Evolutionary conservation across 2,113 vertebrate species (phyloP).

Genomic region (Lepisosteus oculatus): DNA sequence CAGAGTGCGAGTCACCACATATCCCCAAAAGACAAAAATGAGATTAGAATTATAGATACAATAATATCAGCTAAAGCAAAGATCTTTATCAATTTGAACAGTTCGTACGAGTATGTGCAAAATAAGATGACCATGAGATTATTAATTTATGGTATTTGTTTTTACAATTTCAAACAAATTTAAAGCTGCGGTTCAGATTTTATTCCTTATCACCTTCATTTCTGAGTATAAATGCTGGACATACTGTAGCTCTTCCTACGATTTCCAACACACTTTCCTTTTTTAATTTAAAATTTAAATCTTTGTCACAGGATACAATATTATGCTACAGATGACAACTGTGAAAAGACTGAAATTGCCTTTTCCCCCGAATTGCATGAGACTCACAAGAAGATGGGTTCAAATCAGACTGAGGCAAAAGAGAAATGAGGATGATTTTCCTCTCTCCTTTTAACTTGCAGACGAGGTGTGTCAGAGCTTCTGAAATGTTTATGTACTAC

Average conservation of each 20-base stretch:
- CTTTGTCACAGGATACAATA: slow-evolving; percentile 49
- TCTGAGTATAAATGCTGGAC: no score
- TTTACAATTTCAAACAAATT: no score
- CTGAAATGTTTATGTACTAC: neutral
- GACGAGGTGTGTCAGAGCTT: neutral
- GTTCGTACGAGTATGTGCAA: no score
- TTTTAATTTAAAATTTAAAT: slow-evolving; percentile 58
- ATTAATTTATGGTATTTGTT: no score
- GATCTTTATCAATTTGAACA: no score
- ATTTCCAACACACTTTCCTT: slow-evolving; percentile 26
- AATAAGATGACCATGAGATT: no score
- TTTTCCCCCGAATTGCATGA: slow-evolving; percentile 13
- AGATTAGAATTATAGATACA: no score
- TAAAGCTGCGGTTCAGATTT: no score
- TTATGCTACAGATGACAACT: slow-evolving; percentile 47
- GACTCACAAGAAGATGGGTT: slow-evolving; percentile 17
- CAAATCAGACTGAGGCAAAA: neutral
- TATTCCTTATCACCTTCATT: no score
- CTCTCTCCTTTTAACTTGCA: neutral
- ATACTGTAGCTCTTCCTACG: neutral
- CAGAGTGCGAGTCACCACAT: no score
- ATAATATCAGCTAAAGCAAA: no score
- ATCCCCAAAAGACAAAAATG: no score
- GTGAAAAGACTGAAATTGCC: slow-evolving; percentile 45
- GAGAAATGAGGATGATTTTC: neutral